These are phyloP conservation scores for Trachymyrmex septentrionalis DNA, from an alignment of 1,140 invertebrate species.

Conservation along the genomic window DNA sequence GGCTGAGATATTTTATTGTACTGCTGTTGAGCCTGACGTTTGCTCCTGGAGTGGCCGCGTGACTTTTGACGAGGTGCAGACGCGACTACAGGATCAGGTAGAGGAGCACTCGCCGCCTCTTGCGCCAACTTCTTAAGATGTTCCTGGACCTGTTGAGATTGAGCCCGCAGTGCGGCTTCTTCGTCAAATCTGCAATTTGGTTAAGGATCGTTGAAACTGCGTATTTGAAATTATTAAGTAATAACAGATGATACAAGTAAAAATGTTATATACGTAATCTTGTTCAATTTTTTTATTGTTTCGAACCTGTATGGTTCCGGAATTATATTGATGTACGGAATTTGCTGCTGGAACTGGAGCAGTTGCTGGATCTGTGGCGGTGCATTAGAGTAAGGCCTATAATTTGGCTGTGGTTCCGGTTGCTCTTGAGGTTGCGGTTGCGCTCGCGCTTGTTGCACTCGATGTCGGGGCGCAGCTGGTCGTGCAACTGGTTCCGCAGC, in stretches of 20 bases:
- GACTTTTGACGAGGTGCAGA: conserved; percentile 29
- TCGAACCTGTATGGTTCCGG: conserved; percentile 84
- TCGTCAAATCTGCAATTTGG: conserved; percentile 53
- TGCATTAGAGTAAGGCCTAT: conserved; percentile 78
- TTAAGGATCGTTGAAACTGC: not conserved
- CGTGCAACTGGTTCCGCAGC: conserved; percentile 58
- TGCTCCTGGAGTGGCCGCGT: conserved; percentile 39
- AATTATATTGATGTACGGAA: conserved; percentile 84
- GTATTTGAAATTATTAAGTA: not conserved
- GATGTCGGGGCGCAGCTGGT: conserved; percentile 74
- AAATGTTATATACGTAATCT: not conserved
- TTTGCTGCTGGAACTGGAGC: conserved; percentile 83
- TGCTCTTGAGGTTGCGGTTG: conserved; percentile 82
- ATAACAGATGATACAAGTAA: not conserved
- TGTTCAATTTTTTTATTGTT: not conserved
- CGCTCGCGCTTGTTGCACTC: conserved; percentile 77
- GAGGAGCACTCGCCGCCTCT: not conserved
- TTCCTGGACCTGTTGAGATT: conserved; percentile 27
- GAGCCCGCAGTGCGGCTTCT: conserved; percentile 18
- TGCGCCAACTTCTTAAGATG: conserved; percentile 30
- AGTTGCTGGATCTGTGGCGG: conserved; percentile 82
- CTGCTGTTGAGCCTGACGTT: conserved; percentile 55
- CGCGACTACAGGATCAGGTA: not conserved
- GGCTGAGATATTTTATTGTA: conserved; percentile 59
- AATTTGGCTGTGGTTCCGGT: conserved; percentile 73